Percentiles rank a stretch among this genome's conserved stretches.
These are phyloP conservation scores for human DNA, from an alignment of 2,113 vertebrate genomes.

Conservation along the genomic window DNA sequence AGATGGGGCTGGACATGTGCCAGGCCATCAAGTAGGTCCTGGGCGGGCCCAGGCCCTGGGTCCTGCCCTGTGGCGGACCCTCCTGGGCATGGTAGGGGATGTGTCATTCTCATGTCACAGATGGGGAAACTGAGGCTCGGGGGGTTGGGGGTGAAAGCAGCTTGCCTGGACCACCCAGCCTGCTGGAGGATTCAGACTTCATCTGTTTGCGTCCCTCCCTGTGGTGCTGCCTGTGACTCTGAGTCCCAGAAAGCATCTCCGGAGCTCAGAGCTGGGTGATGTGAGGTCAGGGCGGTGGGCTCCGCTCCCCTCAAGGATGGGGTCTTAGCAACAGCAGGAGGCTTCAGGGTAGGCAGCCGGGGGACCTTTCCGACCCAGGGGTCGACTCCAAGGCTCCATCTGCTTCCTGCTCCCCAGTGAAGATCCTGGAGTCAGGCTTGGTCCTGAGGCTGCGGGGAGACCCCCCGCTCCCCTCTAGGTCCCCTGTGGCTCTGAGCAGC, in stretches of 20 bases:
- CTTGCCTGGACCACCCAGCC: background rate
- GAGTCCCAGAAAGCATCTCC: background rate
- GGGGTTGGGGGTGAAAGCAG: accelerated
- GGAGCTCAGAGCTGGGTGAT: background rate
- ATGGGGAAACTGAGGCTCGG: background rate
- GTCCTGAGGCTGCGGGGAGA: background rate
- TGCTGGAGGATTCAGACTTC: background rate
- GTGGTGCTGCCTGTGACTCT: background rate
- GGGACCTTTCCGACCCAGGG: too few species aligned
- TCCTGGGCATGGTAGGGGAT: background rate
- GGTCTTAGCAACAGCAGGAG: background rate
- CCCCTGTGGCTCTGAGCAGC: background rate
- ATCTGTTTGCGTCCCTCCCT: background rate
- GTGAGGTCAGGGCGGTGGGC: accelerated
- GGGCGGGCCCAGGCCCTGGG: accelerated
- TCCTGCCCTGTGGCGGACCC: accelerated
- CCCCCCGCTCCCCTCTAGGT: background rate
- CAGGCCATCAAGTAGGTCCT: constrained; percentile 97
- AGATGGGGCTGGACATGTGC: constrained; percentile 99
- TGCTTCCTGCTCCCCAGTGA: background rate
- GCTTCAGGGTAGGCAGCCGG: background rate
- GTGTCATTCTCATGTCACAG: background rate
- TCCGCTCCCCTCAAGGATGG: background rate
- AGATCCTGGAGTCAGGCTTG: background rate
- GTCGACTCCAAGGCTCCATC: background rate